These are phyloP conservation scores for Medauroidea extradentata DNA, from an alignment of 1,140 invertebrate species.

Conservation along the genomic window DNA sequence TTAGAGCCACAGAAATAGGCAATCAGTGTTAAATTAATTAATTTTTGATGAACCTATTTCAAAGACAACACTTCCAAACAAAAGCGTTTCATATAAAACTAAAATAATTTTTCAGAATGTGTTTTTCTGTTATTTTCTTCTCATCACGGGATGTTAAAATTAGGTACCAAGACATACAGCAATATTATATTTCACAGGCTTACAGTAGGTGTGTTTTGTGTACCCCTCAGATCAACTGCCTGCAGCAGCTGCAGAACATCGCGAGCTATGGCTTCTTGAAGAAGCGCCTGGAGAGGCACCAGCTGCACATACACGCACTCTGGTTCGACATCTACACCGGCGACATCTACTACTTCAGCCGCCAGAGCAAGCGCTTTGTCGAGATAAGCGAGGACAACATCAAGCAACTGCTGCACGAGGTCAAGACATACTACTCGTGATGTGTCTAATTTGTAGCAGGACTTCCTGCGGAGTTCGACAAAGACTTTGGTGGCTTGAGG, in stretches of 20 bases:
- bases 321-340: slow-evolving; percentile 98
- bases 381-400: slow-evolving; percentile 79
- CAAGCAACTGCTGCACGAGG: slow-evolving; percentile 67
- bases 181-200: too few relatives aligned
- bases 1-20: too few relatives aligned
- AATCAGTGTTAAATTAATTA: too few relatives aligned
- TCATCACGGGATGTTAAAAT: too few relatives aligned
- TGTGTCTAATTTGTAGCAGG: neutral
- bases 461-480: neutral
- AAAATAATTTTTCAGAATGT: too few relatives aligned
- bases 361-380: slow-evolving; percentile 75
- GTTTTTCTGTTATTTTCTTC: too few relatives aligned
- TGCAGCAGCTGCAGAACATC: slow-evolving; percentile 92
- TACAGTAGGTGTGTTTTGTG: too few relatives aligned
- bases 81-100: too few relatives aligned
- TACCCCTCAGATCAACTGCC: slow-evolving; percentile 71
- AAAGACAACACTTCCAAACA: too few relatives aligned
- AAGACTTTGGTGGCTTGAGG: too few relatives aligned
- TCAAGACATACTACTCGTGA: slow-evolving; percentile 73
- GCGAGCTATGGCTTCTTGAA: slow-evolving; percentile 92
- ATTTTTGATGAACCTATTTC: too few relatives aligned
- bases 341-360: slow-evolving; percentile 91
- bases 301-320: slow-evolving; percentile 86
- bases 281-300: slow-evolving; percentile 70
- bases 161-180: too few relatives aligned